Percentiles rank a stretch among this genome's conserved stretches.
Evolutionary conservation across 2,888 invertebrate species (phyloP).

Genomic region (Junonia oenone): DNA sequence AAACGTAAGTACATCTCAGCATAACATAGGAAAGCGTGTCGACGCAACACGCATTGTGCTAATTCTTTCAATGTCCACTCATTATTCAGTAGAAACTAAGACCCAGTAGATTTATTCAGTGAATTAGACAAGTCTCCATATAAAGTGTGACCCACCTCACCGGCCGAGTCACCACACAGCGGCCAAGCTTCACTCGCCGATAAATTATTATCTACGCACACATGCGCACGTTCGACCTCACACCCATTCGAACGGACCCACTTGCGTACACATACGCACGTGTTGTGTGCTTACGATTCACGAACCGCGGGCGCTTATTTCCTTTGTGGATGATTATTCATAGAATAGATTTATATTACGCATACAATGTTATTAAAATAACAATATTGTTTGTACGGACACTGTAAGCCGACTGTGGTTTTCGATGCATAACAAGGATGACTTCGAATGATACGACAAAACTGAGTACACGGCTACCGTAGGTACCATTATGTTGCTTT

Average conservation of each 20-base stretch:
- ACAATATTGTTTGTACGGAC: background rate
- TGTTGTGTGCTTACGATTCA: conserved; percentile 40
- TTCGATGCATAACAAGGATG: background rate
- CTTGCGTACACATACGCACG: conserved; percentile 36
- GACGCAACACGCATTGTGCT: conserved; percentile 48
- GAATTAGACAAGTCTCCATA: conserved; percentile 70
- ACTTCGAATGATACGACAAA: too few relatives aligned
- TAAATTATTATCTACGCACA: conserved; percentile 64
- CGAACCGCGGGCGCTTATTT: conserved; percentile 37
- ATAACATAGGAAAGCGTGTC: conserved; percentile 50
- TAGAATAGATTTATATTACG: conserved; percentile 29
- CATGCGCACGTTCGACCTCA: conserved; percentile 35
- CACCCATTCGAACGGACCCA: conserved; percentile 35
- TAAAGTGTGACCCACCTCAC: conserved; percentile 63
- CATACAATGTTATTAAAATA: conserved; percentile 16
- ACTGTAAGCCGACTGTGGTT: background rate
- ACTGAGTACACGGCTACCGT: too few relatives aligned
- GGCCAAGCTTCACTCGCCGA: conserved; percentile 46
- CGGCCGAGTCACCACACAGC: conserved; percentile 32
- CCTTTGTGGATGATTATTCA: conserved; percentile 50
- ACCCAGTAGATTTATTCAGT: conserved; percentile 62
- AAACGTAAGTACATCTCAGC: background rate
- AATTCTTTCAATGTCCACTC: conserved; percentile 63
- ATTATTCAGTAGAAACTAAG: conserved; percentile 71
- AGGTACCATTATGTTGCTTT: background rate